Evolutionary conservation across 2,888 invertebrate species (phyloP).

Genomic region (Sinohyriopsis cumingii): DNA sequence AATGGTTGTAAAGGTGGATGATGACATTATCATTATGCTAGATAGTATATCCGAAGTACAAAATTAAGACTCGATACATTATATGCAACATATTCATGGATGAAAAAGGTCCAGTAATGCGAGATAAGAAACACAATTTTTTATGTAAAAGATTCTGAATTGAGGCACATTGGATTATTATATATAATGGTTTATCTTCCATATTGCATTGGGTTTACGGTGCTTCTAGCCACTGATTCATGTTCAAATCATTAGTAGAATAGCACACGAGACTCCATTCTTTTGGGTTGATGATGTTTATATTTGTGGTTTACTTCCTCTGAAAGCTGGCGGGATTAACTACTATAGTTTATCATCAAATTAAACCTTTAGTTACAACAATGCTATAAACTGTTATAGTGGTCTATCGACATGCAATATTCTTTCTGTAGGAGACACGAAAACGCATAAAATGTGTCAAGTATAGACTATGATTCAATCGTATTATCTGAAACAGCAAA

Average conservation of each 20-base stretch:
- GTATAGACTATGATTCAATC: too few relatives aligned
- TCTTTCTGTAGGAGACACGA: too few relatives aligned
- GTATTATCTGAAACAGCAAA: too few relatives aligned
- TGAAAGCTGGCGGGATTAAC: neutral
- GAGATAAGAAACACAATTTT: constrained; percentile 25
- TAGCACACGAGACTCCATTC: constrained; percentile 34
- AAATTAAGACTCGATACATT: constrained; percentile 18
- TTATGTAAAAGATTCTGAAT: constrained; percentile 25
- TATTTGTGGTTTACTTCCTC: constrained; percentile 50
- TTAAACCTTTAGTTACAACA: neutral
- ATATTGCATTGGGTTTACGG: constrained; percentile 56
- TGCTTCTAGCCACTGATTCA: constrained; percentile 38
- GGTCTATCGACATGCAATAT: too few relatives aligned
- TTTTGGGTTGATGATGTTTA: too few relatives aligned
- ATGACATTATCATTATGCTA: constrained; percentile 36
- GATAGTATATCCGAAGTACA: constrained; percentile 15
- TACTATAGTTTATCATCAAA: neutral
- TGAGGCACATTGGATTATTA: constrained; percentile 5
- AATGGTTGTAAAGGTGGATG: too few relatives aligned
- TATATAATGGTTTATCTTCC: constrained; percentile 30
- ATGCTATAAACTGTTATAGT: neutral
- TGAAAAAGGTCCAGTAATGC: constrained; percentile 27
- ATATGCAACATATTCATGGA: too few relatives aligned
- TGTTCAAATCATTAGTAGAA: constrained; percentile 40
- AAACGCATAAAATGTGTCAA: too few relatives aligned